Evolutionary conservation across 2,888 invertebrate species (phyloP), one percentile per base, ranked within the genome.

Genomic region (Sphaeridia pumilis): DNA sequence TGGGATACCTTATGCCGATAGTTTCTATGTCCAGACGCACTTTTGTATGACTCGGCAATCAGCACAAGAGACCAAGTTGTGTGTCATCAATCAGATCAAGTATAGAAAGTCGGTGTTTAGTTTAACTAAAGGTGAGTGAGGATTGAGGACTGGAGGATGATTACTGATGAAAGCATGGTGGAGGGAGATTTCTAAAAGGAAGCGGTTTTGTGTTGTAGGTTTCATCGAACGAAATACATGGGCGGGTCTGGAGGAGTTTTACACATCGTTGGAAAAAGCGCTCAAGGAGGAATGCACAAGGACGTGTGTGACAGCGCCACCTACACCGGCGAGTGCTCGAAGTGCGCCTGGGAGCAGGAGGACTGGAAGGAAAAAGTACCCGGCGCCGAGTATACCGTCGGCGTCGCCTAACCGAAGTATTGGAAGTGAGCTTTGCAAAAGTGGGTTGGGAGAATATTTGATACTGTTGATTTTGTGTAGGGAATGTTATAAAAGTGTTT

Each of bases 1-100:
- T 22, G 93, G 93, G 61, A 85, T 97, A 68, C 95, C 97, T 3
- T 97, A 95, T 73, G 88, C 90, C 22, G 97, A 97, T 72, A 85
- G 88, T 67, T 97, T 97, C 75, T 83, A 80, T 68, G 84, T 88
- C 44, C 74, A 79, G 45, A 81, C 81, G 53, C 88, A 92, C 71
- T 93, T 89, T 73, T 97, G 95, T 72, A 73, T 97, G 63, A 81
- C 81, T 52, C 78, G 83, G 66, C 76, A 80, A 57, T 76, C 79
- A 0, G 79, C 81, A 49, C 75, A 72, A 56, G 75, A 78, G 67
- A 80, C 82, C 45, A 75, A 78, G 46, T 71, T 90, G 14, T 70
- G 76, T 47, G 77, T 88, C 22, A 82, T 78, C 69, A 82, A 81
- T 34, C 83, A 84, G 71, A 80, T 95, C 64, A 83, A 83, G 68